A percentile compares a stretch with the other conserved stretches of the same genome.
Conservation (phyloP, 2,797 vertebrate genomes). For the Spinibarbus caldwelli region DNA sequence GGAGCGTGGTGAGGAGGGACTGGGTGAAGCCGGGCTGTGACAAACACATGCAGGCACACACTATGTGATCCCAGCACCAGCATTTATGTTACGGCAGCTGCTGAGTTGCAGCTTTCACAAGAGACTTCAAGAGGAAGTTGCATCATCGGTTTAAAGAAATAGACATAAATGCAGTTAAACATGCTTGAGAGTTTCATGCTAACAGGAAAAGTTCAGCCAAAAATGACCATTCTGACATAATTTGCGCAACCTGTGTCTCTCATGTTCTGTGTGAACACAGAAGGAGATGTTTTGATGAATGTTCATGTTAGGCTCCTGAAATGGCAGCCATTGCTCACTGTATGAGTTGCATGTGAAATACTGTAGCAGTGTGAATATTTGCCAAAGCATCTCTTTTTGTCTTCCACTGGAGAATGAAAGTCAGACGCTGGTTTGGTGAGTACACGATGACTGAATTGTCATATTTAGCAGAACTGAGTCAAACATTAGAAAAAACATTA, state of each 20-base stretch:
- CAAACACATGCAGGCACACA: constrained; percentile 31
- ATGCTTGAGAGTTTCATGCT: constrained; percentile 3
- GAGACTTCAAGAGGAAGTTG: not conserved
- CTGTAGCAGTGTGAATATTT: not conserved
- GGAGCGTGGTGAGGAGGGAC: constrained; percentile 92
- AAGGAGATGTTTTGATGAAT: not conserved
- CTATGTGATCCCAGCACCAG: constrained; percentile 1
- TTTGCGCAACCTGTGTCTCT: not conserved
- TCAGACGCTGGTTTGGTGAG: not conserved
- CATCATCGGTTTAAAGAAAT: not conserved
- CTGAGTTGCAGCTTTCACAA: not conserved
- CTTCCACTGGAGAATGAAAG: not conserved
- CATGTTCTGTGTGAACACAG: not conserved
- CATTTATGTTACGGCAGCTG: not conserved
- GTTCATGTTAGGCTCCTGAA: not conserved
- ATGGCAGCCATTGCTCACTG: not conserved
- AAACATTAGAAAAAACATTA: not conserved
- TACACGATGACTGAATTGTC: not conserved
- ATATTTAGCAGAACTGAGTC: not conserved
- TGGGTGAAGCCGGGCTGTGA: constrained; percentile 87
- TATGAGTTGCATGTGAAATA: not conserved
- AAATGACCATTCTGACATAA: not conserved
- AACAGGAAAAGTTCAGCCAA: no score
- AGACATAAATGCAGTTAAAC: not conserved
- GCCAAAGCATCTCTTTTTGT: not conserved